Percentiles rank a stretch among this genome's conserved stretches.
Evolutionary conservation across 2,888 invertebrate species (phyloP).

Genomic region (Noctua pronuba): DNA sequence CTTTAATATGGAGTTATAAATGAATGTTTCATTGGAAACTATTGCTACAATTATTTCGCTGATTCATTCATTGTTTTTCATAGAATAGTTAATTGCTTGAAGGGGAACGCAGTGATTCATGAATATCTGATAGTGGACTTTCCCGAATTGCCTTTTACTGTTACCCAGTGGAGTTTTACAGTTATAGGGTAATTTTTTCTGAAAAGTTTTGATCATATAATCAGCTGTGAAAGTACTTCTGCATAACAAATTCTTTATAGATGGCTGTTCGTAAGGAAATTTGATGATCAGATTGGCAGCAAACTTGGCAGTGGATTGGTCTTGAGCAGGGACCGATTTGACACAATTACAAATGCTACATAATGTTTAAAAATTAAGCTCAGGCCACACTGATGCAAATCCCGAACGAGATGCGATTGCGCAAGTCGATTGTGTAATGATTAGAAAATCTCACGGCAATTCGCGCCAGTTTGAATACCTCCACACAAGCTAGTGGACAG

Average conservation of each 20-base stretch:
- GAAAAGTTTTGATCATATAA: background rate
- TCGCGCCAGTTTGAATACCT: background rate
- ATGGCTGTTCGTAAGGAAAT: too few species aligned
- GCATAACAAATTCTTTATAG: background rate
- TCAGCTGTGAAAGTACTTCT: background rate
- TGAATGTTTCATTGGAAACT: slow-evolving; percentile 16
- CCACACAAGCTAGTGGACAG: background rate
- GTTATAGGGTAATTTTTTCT: background rate
- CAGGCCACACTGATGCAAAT: too few species aligned
- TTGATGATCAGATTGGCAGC: background rate
- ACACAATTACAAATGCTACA: background rate
- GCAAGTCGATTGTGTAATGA: background rate
- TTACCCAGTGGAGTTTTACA: background rate
- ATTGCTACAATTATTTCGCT: slow-evolving; percentile 8
- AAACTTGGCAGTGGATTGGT: background rate
- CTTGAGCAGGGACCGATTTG: background rate
- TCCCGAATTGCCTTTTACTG: background rate
- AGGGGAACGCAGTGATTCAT: slow-evolving; percentile 22
- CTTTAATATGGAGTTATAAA: background rate
- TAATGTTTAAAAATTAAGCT: too few species aligned
- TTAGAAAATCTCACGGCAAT: background rate
- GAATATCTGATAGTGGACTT: slow-evolving; percentile 32
- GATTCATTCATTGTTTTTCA: slow-evolving; percentile 35
- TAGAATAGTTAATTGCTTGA: slow-evolving; percentile 29
- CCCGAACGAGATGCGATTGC: too few species aligned